These are phyloP conservation scores for Hedya salicella DNA, from an alignment of 2,888 invertebrate species.

Conservation along the genomic window DNA sequence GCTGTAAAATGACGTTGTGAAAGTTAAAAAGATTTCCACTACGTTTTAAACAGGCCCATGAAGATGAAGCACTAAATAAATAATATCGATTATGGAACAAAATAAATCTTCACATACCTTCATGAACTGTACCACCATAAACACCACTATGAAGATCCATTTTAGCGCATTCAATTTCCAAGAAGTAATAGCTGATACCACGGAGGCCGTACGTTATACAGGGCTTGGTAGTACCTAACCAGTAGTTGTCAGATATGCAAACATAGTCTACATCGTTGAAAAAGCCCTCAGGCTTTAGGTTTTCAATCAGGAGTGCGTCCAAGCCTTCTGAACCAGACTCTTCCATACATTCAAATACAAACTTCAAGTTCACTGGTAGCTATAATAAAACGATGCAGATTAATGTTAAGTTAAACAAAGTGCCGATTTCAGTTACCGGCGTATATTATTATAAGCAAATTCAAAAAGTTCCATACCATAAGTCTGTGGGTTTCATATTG, in stretches of 20 bases:
- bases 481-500: too few species aligned
- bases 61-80: too few species aligned
- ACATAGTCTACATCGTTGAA: constrained; percentile 95
- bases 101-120: constrained; percentile 85
- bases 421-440: background rate
- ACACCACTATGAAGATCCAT: constrained; percentile 98
- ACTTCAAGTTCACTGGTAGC: constrained; percentile 92
- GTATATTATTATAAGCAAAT: too few species aligned
- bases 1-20: too few species aligned
- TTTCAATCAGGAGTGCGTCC: constrained; percentile 89
- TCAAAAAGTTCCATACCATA: too few species aligned
- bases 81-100: too few species aligned
- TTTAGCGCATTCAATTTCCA: constrained; percentile 94
- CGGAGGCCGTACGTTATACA: constrained; percentile 98
- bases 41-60: too few species aligned
- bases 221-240: constrained; percentile 98
- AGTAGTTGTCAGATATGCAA: constrained; percentile 99
- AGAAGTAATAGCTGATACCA: constrained; percentile 95
- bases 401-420: constrained; percentile 2
- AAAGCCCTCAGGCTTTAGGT: constrained; percentile 87
- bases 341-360: constrained; percentile 99
- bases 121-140: constrained; percentile 95
- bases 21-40: too few species aligned
- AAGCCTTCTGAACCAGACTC: constrained; percentile 98
- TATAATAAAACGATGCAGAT: too few species aligned